A percentile compares a stretch with the other conserved stretches of the same genome.
Evolutionary conservation across 1,140 invertebrate genomes (phyloP).

Genomic region (Solen grandis): DNA sequence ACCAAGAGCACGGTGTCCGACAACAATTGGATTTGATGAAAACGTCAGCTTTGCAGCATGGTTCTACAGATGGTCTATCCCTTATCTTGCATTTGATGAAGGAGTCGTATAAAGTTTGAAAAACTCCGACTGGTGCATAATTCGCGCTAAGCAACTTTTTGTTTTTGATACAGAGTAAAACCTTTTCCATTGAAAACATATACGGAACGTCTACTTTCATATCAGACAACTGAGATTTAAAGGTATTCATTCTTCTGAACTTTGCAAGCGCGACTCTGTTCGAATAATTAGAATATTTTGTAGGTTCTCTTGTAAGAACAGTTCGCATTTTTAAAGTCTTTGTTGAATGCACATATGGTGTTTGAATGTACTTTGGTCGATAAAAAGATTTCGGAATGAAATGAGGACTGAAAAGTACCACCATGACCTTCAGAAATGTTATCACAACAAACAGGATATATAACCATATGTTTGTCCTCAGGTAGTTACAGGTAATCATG

Average conservation of each 20-base stretch:
- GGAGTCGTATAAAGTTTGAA: constrained; percentile 23
- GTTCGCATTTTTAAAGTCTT: neutral
- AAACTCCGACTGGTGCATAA: constrained; percentile 28
- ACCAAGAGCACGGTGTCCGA: too few relatives aligned
- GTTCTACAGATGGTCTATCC: neutral
- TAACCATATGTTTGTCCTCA: constrained; percentile 17
- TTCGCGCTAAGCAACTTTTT: constrained; percentile 20
- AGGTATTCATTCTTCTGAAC: constrained; percentile 25
- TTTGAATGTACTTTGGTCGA: neutral
- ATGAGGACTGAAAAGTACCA: constrained; percentile 36
- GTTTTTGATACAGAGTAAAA: neutral
- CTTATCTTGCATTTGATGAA: constrained; percentile 49
- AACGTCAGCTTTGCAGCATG: too few relatives aligned
- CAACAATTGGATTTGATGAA: too few relatives aligned
- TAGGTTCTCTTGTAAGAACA: constrained; percentile 13
- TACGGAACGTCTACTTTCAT: constrained; percentile 8
- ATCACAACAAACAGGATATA: constrained; percentile 22
- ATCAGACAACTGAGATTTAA: constrained; percentile 8
- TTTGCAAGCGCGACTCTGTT: constrained; percentile 9
- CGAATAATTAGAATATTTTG: neutral
- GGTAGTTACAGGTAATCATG: constrained; percentile 3
- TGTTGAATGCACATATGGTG: constrained; percentile 4
- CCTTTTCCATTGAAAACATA: neutral
- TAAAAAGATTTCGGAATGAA: constrained; percentile 22
- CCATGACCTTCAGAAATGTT: neutral